Conservation (phyloP, 1,140 invertebrate genomes). For the Diploscapter pachys region DNA sequence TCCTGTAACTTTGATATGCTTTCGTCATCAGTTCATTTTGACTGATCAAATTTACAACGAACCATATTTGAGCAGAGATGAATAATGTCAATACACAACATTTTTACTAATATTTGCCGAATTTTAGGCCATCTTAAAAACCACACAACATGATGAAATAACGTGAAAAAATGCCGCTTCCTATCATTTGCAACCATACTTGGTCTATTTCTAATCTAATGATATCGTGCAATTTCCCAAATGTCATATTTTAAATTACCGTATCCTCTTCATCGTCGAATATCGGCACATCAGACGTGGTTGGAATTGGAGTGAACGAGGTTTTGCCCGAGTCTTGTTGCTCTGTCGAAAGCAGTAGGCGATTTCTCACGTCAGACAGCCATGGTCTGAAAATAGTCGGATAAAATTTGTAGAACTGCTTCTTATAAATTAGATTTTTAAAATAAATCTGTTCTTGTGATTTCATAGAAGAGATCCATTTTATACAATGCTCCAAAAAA, state of each 20-base stretch:
- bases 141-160: too few relatives aligned
- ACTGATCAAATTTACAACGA: not conserved
- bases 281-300: slow-evolving; percentile 11
- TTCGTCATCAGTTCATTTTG: not conserved
- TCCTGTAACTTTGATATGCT: slow-evolving; percentile 1
- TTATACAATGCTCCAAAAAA: not conserved
- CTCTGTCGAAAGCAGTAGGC: not conserved
- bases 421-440: too few relatives aligned
- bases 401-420: too few relatives aligned
- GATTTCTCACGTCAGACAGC: slow-evolving; percentile 5
- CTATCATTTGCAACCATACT: not conserved
- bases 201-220: not conserved
- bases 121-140: too few relatives aligned
- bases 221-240: not conserved
- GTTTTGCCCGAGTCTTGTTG: not conserved
- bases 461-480: too few relatives aligned
- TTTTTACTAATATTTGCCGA: not conserved
- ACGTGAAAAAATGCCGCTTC: too few relatives aligned
- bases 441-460: too few relatives aligned
- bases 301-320: too few relatives aligned
- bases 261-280: slow-evolving; percentile 16
- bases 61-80: not conserved
- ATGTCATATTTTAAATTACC: slow-evolving; percentile 1
- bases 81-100: not conserved
- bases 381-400: not conserved